Evolutionary conservation across 1,140 invertebrate species (phyloP).

Genomic region (Centruroides sculpturatus): DNA sequence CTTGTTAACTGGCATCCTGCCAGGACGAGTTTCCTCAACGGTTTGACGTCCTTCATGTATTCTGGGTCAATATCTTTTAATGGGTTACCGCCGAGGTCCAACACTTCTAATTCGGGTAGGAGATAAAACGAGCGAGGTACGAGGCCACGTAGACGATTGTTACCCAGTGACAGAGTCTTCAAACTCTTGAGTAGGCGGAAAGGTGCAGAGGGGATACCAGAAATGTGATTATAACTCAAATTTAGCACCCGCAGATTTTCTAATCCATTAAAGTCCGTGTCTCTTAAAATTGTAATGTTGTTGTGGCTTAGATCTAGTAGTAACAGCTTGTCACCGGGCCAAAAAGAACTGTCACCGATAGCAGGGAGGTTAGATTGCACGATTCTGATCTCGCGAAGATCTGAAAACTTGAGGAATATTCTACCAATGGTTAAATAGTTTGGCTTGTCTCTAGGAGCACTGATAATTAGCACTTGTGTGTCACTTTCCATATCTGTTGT

Average conservation of each 20-base stretch:
- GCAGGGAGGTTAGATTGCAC: conserved; percentile 57
- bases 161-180: conserved; percentile 46
- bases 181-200: conserved; percentile 50
- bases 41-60: conserved; percentile 20
- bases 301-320: conserved; percentile 57
- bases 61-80: conserved; percentile 51
- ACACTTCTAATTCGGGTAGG: conserved; percentile 44
- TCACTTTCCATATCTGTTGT: conserved; percentile 41
- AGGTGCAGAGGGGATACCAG: conserved; percentile 44
- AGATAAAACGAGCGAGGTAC: conserved; percentile 49
- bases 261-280: conserved; percentile 31
- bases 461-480: conserved; percentile 50
- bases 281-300: conserved; percentile 49
- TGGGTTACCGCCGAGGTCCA: conserved; percentile 60
- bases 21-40: conserved; percentile 50
- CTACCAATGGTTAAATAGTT: conserved; percentile 58
- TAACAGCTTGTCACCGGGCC: conserved; percentile 48
- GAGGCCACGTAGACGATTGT: conserved; percentile 51
- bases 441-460: conserved; percentile 42
- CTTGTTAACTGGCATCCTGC: conserved; percentile 16
- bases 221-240: conserved; percentile 35
- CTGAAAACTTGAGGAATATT: conserved; percentile 47
- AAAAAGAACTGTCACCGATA: conserved; percentile 61
- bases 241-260: conserved; percentile 30
- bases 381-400: conserved; percentile 57